Conservation (phyloP, 2,888 invertebrate genomes). For the Terebella lapidaria region DNA sequence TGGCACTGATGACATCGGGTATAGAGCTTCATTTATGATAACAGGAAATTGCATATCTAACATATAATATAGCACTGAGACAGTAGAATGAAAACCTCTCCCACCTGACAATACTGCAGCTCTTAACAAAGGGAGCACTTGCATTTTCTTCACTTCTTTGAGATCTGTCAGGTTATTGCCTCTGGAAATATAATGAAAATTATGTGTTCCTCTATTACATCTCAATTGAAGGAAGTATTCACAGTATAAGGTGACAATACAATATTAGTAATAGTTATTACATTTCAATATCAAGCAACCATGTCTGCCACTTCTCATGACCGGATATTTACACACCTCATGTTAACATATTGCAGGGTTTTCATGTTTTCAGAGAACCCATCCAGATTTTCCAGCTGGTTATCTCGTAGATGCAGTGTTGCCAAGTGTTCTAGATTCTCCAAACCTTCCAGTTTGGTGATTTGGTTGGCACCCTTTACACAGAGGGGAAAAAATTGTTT, state of each 20-base stretch:
- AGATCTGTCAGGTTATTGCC: constrained; percentile 41
- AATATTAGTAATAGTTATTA: too few relatives aligned
- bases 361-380: constrained; percentile 46
- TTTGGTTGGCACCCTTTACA: constrained; percentile 48
- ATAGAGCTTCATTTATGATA: too few relatives aligned
- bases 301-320: too few relatives aligned
- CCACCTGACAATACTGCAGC: constrained; percentile 46
- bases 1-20: too few relatives aligned
- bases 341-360: constrained; percentile 49
- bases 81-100: not conserved
- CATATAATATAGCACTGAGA: too few relatives aligned
- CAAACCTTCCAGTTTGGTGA: constrained; percentile 46
- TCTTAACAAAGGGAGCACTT: constrained; percentile 42
- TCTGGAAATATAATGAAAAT: constrained; percentile 35
- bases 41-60: too few relatives aligned
- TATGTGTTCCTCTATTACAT: too few relatives aligned
- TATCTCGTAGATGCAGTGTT: constrained; percentile 50
- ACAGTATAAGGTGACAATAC: too few relatives aligned
- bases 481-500: constrained; percentile 3
- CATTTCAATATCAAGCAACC: too few relatives aligned
- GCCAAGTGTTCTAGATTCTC: constrained; percentile 39
- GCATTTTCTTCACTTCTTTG: constrained; percentile 45
- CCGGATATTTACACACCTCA: too few relatives aligned
- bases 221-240: too few relatives aligned
- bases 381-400: constrained; percentile 46